Percentiles rank a stretch among this genome's conserved stretches.
phyloP scores from a whole-genome alignment of 2,888 invertebrate species.

The Neria commutata region DNA sequence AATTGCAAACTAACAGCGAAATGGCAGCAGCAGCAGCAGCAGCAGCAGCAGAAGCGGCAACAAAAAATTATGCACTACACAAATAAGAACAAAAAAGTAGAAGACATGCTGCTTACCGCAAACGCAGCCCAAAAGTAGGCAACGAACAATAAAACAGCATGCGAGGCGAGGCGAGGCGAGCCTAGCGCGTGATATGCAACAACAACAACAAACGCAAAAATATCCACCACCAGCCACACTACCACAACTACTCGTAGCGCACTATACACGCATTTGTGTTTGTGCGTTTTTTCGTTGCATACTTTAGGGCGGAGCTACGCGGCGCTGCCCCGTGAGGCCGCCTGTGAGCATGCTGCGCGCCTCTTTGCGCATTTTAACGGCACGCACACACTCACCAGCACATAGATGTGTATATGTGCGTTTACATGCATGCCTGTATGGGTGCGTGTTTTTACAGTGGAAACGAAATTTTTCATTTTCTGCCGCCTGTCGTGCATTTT shows the following conservation, averaged over 20 bases:
- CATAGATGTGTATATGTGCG: slow-evolving; percentile 22
- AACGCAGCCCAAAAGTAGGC: slow-evolving; percentile 47
- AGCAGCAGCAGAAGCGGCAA: not conserved
- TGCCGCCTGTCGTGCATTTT: not conserved
- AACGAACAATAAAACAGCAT: too few species aligned
- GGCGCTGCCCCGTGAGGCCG: slow-evolving; percentile 25
- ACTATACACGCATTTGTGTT: slow-evolving; percentile 10
- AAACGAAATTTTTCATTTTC: slow-evolving; percentile 24
- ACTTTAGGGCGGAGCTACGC: slow-evolving; percentile 38
- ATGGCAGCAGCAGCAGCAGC: slow-evolving; percentile 2
- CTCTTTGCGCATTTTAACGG: too few species aligned
- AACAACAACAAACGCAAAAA: slow-evolving; percentile 14
- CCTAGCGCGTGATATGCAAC: slow-evolving; percentile 46
- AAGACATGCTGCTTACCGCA: slow-evolving; percentile 21
- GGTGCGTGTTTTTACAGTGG: not conserved
- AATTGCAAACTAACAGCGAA: slow-evolving; percentile 48
- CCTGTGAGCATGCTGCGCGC: too few species aligned
- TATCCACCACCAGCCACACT: slow-evolving; percentile 46
- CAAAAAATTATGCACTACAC: slow-evolving; percentile 7
- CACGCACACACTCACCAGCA: slow-evolving; percentile 8
- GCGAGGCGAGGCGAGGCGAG: slow-evolving; percentile 28
- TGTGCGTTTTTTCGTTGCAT: slow-evolving; percentile 17
- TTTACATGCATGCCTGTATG: slow-evolving; percentile 1
- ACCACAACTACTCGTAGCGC: slow-evolving; percentile 47
- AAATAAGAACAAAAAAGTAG: slow-evolving; percentile 17